phyloP scores from a whole-genome alignment of 2,113 vertebrate species.

The Microcebus murinus region DNA sequence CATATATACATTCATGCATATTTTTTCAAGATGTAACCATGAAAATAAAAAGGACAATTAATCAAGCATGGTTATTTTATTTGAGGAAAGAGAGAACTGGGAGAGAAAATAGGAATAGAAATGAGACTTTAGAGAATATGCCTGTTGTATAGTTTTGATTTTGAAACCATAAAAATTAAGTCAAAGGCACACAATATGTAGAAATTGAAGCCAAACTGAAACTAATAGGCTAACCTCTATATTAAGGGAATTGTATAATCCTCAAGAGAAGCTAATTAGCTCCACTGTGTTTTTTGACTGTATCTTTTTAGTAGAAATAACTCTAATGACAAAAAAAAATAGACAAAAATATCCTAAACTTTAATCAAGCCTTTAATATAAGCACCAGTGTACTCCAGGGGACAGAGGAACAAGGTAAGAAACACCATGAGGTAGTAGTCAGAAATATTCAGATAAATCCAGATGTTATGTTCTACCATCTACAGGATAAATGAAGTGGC shows the following conservation, averaged over 20 bases:
- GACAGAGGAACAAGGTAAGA: background rate
- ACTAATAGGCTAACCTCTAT: fast-evolving
- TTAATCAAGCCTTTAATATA: background rate
- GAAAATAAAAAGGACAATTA: background rate
- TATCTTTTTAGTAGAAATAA: background rate
- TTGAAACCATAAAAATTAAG: background rate
- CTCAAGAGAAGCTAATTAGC: background rate
- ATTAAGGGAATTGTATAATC: background rate
- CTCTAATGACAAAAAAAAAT: background rate
- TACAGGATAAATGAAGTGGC: background rate
- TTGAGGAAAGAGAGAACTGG: background rate
- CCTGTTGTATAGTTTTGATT: background rate
- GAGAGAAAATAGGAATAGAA: background rate
- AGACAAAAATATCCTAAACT: background rate
- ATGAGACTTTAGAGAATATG: background rate
- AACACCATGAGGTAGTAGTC: background rate
- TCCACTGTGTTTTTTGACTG: background rate
- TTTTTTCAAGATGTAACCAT: background rate
- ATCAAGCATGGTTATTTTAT: background rate
- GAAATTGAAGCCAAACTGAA: background rate
- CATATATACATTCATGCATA: background rate
- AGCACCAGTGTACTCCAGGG: background rate
- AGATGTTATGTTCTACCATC: background rate
- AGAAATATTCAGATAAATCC: background rate
- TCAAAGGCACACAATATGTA: background rate